Evolutionary conservation across 2,797 vertebrate species (phyloP).

Genomic region (Echeneis naucrates): DNA sequence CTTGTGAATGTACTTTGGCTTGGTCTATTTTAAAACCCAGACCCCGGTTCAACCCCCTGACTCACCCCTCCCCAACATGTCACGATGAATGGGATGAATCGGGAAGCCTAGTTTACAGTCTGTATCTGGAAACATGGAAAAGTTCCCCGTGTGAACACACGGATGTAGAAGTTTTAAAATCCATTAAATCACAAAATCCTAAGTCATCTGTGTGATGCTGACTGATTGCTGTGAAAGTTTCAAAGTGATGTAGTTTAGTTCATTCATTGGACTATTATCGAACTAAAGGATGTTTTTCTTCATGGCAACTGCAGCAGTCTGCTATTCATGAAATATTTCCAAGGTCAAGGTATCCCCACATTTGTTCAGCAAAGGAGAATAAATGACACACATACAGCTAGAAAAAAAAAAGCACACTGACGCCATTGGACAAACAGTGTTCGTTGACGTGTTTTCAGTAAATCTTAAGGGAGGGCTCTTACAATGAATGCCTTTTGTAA

Average conservation of each 20-base stretch:
- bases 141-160: slow-evolving; percentile 71
- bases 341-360: slow-evolving; percentile 34
- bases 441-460: slow-evolving; percentile 5
- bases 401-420: neutral
- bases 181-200: slow-evolving; percentile 26
- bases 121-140: slow-evolving; percentile 79
- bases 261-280: neutral
- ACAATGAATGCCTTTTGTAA: neutral
- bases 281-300: neutral
- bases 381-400: neutral
- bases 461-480: neutral
- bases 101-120: slow-evolving; percentile 73
- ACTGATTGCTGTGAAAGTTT: slow-evolving; percentile 6
- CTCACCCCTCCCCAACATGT: slow-evolving; percentile 66
- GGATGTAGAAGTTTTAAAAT: slow-evolving; percentile 42
- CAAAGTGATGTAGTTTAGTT: neutral
- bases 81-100: slow-evolving; percentile 82
- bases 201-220: neutral
- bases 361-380: slow-evolving; percentile 35
- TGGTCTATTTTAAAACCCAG: slow-evolving; percentile 87
- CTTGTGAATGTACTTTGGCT: slow-evolving; percentile 83
- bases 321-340: slow-evolving; percentile 19
- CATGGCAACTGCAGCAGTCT: slow-evolving; percentile 13
- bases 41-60: slow-evolving; percentile 71
- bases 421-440: neutral